Conservation (phyloP, 1,140 invertebrate species). For the Bilobella aurantiaca region DNA sequence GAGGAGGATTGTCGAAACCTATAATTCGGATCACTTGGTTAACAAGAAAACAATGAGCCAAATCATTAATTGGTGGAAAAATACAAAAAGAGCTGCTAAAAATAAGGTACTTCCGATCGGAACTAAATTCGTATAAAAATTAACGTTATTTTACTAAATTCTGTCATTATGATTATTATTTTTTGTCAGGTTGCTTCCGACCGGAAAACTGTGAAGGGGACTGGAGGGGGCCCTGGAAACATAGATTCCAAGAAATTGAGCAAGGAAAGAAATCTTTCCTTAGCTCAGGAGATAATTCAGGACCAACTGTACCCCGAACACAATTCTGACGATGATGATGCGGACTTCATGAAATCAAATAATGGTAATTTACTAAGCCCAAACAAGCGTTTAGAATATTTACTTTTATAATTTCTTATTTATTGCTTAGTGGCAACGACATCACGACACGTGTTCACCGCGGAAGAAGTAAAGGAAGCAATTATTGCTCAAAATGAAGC, state of each 20-base stretch:
- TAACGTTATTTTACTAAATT: background rate
- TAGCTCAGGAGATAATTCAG: background rate
- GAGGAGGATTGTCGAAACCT: background rate
- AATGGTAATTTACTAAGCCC: background rate
- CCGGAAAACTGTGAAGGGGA: background rate
- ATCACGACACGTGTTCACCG: too few relatives aligned
- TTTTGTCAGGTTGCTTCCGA: conserved; percentile 1
- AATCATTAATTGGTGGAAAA: conserved; percentile 5
- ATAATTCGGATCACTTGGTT: background rate
- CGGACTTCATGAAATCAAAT: background rate
- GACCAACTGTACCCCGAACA: background rate
- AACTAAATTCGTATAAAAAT: background rate
- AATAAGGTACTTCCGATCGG: background rate
- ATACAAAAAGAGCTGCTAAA: background rate
- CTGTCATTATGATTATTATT: background rate
- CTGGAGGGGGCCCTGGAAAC: background rate
- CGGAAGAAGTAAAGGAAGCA: too few relatives aligned
- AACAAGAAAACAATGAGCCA: background rate
- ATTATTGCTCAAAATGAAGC: too few relatives aligned
- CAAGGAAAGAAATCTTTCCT: background rate
- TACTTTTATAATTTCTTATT: background rate
- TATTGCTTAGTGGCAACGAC: too few relatives aligned
- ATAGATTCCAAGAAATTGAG: background rate
- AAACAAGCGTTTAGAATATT: too few relatives aligned
- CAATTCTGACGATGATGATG: background rate